Evolutionary conservation across 2,888 invertebrate species (phyloP).

Genomic region (Trachelus troglodyta): DNA sequence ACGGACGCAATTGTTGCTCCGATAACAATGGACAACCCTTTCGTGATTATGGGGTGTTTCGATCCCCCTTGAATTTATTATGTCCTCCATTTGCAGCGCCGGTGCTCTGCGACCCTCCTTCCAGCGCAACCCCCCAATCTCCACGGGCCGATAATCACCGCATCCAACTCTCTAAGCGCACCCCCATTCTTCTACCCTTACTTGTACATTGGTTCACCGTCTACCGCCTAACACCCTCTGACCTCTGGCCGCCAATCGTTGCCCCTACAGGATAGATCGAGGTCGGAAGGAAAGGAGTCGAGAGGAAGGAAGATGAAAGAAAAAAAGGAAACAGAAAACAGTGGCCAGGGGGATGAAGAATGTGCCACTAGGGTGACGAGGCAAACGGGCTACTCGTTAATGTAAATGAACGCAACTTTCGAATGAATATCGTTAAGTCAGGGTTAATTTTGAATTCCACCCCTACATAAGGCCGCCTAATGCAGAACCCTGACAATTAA

Average conservation of each 20-base stretch:
- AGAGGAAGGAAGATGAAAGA: background rate
- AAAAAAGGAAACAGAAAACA: background rate
- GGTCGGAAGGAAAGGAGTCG: background rate
- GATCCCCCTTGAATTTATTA: slow-evolving; percentile 1
- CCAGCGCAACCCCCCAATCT: background rate
- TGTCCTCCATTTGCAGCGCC: background rate
- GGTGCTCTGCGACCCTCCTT: background rate
- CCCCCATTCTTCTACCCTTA: background rate
- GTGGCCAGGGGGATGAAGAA: background rate
- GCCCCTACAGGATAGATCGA: background rate
- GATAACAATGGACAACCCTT: background rate
- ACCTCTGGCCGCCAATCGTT: background rate
- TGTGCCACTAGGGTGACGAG: background rate
- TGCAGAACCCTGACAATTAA: slow-evolving; percentile 12
- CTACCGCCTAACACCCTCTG: background rate
- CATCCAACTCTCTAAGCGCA: background rate
- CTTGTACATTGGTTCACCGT: background rate
- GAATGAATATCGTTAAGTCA: slow-evolving; percentile 16
- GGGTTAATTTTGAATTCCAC: slow-evolving; percentile 9
- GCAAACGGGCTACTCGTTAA: slow-evolving; percentile 2
- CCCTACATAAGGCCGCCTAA: slow-evolving; percentile 7
- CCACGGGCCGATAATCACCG: background rate
- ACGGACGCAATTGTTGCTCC: background rate
- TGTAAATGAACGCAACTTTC: slow-evolving; percentile 16
- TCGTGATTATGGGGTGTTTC: slow-evolving; percentile 5